phyloP scores from a whole-genome alignment of 2,888 invertebrate genomes.

The Halocaridina rubra region DNA sequence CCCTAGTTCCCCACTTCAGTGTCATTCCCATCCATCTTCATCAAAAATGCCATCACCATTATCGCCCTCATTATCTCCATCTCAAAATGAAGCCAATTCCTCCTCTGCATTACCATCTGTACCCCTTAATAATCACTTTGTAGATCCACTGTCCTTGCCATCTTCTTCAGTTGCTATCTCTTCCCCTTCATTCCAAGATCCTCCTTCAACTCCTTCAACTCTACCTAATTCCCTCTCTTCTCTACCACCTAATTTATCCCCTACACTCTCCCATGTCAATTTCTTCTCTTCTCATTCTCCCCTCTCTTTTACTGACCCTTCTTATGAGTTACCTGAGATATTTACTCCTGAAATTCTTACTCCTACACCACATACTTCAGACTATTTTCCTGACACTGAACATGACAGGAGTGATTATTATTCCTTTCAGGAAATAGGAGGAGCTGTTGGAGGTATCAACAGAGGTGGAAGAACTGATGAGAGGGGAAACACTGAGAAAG shows the following conservation, averaged over 20 bases:
- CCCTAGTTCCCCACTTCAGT: no score
- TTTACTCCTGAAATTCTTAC: background rate
- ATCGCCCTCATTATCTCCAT: background rate
- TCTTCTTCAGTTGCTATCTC: background rate
- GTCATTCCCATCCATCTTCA: background rate
- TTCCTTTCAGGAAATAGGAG: background rate
- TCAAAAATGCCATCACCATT: background rate
- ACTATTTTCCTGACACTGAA: background rate
- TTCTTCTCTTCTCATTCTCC: no score
- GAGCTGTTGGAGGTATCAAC: background rate
- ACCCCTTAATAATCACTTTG: no score
- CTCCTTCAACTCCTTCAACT: background rate
- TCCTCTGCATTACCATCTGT: background rate
- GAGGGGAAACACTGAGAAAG: no score
- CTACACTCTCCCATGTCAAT: background rate
- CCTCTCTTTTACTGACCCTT: background rate
- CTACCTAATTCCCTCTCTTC: background rate
- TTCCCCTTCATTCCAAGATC: background rate
- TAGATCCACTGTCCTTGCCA: background rate
- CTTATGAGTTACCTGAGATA: background rate
- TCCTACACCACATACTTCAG: background rate
- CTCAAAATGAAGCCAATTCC: background rate
- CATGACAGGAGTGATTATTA: background rate
- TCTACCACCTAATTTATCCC: background rate
- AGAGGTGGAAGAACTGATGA: no score